Evolutionary conservation across 1,140 invertebrate genomes (phyloP).

Genomic region (Tetranychus urticae): DNA sequence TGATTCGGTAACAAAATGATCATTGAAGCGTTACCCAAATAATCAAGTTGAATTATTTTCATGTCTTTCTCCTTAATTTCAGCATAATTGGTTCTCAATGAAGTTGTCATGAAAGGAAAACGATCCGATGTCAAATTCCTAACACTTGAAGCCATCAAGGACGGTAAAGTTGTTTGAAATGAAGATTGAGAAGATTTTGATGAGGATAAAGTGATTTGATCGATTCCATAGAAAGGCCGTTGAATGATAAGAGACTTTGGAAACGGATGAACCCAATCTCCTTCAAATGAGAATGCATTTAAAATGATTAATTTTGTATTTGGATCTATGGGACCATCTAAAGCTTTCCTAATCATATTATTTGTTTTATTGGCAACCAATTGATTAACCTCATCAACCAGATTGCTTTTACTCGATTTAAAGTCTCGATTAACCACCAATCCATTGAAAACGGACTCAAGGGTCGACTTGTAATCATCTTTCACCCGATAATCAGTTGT

Average conservation of each 20-base stretch:
- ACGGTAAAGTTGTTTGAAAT: no score
- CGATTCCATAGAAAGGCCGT: background rate
- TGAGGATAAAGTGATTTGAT: background rate
- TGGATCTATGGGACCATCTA: conserved; percentile 2
- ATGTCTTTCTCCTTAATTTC: background rate
- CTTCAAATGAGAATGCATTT: conserved; percentile 69
- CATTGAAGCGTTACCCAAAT: background rate
- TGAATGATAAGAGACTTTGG: conserved; percentile 16
- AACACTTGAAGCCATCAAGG: no score
- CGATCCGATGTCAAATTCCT: no score
- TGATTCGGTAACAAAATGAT: background rate
- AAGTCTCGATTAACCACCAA: background rate
- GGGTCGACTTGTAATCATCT: background rate
- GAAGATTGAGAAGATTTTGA: background rate
- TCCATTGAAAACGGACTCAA: background rate
- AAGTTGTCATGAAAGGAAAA: background rate
- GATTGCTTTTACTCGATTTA: conserved; percentile 13
- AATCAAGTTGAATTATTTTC: background rate
- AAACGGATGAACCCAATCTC: conserved; percentile 46
- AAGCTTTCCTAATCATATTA: conserved; percentile 36
- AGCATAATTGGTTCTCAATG: background rate
- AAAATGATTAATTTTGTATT: conserved; percentile 32
- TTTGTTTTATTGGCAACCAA: conserved; percentile 43
- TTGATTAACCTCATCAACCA: conserved; percentile 34
- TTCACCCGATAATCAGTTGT: background rate